phyloP scores from a whole-genome alignment of 2,113 vertebrate species.

The Phylloscopus trochilus region DNA sequence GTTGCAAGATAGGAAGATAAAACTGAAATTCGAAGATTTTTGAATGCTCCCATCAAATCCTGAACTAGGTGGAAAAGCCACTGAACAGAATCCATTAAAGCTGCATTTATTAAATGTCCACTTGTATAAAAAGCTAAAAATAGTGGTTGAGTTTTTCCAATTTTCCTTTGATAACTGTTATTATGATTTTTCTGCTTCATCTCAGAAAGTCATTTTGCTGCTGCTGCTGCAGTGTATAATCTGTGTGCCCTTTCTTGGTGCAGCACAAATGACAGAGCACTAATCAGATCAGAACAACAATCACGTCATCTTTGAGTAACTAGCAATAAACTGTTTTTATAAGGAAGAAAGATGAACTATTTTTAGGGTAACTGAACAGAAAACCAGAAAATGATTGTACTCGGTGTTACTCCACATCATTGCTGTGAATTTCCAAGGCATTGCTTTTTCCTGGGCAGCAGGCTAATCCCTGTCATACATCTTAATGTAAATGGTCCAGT shows the following conservation, averaged over 20 bases:
- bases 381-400: slow-evolving; percentile 24
- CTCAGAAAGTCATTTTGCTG: slow-evolving; percentile 63
- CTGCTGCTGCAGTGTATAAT: slow-evolving; percentile 54
- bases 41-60: slow-evolving; percentile 1
- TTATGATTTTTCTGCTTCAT: slow-evolving; percentile 67
- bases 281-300: slow-evolving; percentile 53
- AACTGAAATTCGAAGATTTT: not conserved
- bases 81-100: slow-evolving; percentile 55
- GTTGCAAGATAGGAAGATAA: slow-evolving; percentile 6
- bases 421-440: not conserved
- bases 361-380: slow-evolving; percentile 29
- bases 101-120: slow-evolving; percentile 53
- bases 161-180: slow-evolving; percentile 66
- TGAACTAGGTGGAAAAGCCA: slow-evolving; percentile 19
- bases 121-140: slow-evolving; percentile 70
- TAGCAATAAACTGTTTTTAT: slow-evolving; percentile 50
- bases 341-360: slow-evolving; percentile 36
- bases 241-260: slow-evolving; percentile 43
- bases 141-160: slow-evolving; percentile 16
- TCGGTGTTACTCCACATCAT: not conserved
- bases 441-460: not conserved
- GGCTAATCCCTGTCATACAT: not conserved
- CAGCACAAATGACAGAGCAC: slow-evolving; percentile 35
- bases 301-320: slow-evolving; percentile 37
- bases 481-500: not conserved